Conservation (phyloP, 1,140 invertebrate genomes). For the Lucilia sericata region DNA sequence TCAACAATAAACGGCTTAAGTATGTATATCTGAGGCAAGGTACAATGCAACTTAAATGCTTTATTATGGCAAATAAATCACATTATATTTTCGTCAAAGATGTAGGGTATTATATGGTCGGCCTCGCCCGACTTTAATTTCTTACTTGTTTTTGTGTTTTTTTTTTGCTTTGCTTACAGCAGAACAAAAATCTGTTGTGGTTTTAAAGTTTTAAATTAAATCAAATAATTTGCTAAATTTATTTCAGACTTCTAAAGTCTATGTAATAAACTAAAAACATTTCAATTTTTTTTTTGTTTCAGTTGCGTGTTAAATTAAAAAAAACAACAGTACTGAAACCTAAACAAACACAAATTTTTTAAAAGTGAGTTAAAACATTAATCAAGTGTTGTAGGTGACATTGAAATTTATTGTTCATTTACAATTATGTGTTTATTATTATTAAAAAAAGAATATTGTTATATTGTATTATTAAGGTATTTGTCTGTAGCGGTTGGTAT, state of each 20-base stretch:
- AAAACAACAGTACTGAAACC: no score
- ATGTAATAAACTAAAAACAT: not conserved
- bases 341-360: not conserved
- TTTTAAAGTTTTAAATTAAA: not conserved
- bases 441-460: not conserved
- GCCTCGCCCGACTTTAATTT: no score
- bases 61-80: no score
- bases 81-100: no score
- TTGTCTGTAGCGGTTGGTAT: not conserved
- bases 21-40: no score
- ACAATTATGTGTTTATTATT: not conserved
- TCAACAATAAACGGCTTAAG: no score
- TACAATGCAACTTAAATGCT: no score
- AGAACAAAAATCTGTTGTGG: not conserved
- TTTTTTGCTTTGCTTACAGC: not conserved
- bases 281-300: not conserved
- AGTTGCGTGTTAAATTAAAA: conserved; percentile 9
- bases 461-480: not conserved
- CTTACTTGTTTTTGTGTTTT: no score
- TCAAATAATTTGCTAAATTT: not conserved
- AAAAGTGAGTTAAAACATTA: conserved; percentile 28
- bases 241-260: not conserved
- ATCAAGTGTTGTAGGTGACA: conserved; percentile 36
- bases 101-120: no score
- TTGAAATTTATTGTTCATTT: conserved; percentile 34